Percentiles rank a stretch among this genome's conserved stretches.
phyloP scores from a whole-genome alignment of 2,113 vertebrate genomes.

The Seriola dumerili region DNA sequence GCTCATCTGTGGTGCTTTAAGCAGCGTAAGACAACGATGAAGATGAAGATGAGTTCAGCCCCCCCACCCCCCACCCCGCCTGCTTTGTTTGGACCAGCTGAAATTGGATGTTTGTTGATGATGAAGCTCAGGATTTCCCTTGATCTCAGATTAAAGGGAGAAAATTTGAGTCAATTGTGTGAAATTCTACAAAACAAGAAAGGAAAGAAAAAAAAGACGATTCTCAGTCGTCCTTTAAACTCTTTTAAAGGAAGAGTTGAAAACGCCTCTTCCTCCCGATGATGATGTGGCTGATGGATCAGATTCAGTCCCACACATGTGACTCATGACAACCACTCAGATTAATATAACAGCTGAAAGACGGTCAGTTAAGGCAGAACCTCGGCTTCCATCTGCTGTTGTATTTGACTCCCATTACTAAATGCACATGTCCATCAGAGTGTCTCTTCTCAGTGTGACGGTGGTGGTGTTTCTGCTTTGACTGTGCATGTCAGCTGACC shows the following conservation, averaged over 20 bases:
- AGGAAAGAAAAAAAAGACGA: background rate
- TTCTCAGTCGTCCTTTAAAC: background rate
- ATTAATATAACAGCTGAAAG: conserved; percentile 86
- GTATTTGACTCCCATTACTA: conserved; percentile 59
- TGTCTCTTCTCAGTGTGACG: conserved; percentile 48
- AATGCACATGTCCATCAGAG: conserved; percentile 62
- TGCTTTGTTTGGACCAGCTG: conserved; percentile 37
- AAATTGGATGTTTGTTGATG: conserved; percentile 28
- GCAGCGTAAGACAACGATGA: background rate
- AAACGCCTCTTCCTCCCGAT: background rate
- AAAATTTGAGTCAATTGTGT: conserved; percentile 8
- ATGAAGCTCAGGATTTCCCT: conserved; percentile 27
- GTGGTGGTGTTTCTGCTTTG: conserved; percentile 50
- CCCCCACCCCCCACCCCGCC: conserved; percentile 1
- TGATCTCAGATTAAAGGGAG: conserved; percentile 47
- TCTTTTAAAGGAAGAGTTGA: background rate
- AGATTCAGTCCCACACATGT: background rate
- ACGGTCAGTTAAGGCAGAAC: conserved; percentile 83
- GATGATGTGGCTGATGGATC: conserved; percentile 17
- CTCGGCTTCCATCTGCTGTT: conserved; percentile 64
- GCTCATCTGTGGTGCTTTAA: conserved; percentile 1
- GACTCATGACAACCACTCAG: conserved; percentile 5
- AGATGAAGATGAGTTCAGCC: conserved; percentile 16
- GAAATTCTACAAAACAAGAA: conserved; percentile 9
- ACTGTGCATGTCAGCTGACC: conserved; percentile 51